phyloP scores from a whole-genome alignment of 2,888 invertebrate species.

The Drosophila suboccidentalis region DNA sequence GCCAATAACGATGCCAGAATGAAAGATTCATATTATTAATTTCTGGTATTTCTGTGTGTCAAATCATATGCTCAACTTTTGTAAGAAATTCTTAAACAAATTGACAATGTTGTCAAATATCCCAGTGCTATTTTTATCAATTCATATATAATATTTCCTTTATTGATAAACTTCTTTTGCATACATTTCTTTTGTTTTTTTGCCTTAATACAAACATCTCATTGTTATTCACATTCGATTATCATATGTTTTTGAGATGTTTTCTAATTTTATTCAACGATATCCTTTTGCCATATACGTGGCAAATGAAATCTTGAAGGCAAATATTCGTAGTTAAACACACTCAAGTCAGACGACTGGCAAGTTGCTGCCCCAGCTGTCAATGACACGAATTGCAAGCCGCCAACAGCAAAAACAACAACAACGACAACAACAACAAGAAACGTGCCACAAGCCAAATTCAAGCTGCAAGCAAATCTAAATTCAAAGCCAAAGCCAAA shows the following conservation, averaged over 20 bases:
- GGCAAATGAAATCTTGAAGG: background rate
- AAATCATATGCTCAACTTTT: background rate
- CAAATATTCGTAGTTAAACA: slow-evolving; percentile 57
- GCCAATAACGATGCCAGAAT: slow-evolving; percentile 60
- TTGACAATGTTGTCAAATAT: background rate
- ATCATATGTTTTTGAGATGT: background rate
- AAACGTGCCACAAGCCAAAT: slow-evolving; percentile 45
- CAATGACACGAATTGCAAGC: slow-evolving; percentile 75
- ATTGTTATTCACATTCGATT: background rate
- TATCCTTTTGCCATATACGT: slow-evolving; percentile 24
- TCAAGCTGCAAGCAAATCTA: slow-evolving; percentile 15
- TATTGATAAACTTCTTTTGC: slow-evolving; percentile 1
- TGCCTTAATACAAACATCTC: background rate
- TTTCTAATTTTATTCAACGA: background rate
- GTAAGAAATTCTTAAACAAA: background rate
- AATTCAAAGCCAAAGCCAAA: slow-evolving; percentile 34
- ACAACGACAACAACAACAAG: slow-evolving; percentile 18
- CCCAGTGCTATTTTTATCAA: background rate
- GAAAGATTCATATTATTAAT: slow-evolving; percentile 47
- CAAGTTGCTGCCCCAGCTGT: slow-evolving; percentile 61
- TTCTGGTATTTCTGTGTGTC: slow-evolving; percentile 19
- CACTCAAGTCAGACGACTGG: slow-evolving; percentile 41
- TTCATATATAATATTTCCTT: background rate
- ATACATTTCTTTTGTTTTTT: background rate
- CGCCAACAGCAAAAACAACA: slow-evolving; percentile 15